Conservation (phyloP, 2,113 vertebrate species). For the Eurystomus gularis region DNA sequence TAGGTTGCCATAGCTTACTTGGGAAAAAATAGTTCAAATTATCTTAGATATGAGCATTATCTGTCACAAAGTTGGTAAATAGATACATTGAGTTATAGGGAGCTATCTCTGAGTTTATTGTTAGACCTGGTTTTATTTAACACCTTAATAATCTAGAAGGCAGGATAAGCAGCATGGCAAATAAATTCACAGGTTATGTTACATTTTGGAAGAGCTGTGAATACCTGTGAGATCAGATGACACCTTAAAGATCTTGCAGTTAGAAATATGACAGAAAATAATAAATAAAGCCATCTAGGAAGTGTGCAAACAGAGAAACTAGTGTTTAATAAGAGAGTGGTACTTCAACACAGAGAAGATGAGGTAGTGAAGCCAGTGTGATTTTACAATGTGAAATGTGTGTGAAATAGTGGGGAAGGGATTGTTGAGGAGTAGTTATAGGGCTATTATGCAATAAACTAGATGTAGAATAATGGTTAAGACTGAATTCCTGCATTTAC, state of each 20-base stretch:
- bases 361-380: not conserved
- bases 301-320: not conserved
- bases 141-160: slow-evolving; percentile 38
- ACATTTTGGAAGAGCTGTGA: slow-evolving; percentile 6
- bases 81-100: not conserved
- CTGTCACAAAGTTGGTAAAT: slow-evolving; percentile 1
- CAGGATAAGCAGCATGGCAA: not conserved
- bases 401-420: not conserved
- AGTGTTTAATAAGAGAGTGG: not conserved
- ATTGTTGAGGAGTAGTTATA: not conserved
- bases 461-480: not conserved
- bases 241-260: not conserved
- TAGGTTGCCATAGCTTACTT: not conserved
- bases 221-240: slow-evolving; percentile 9
- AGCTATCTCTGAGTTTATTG: slow-evolving; percentile 1
- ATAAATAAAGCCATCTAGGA: slow-evolving; percentile 5
- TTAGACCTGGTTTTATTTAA: slow-evolving; percentile 48
- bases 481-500: not conserved
- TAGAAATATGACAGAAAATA: slow-evolving; percentile 12
- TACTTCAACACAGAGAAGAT: not conserved
- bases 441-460: not conserved
- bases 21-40: slow-evolving; percentile 19
- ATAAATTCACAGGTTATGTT: slow-evolving; percentile 30
- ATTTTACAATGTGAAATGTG: not conserved
- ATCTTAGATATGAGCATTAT: not conserved